Base-by-base conservation (phyloP, 92 coral and sea anemone genomes). In the Nematostella vectensis region DNA sequence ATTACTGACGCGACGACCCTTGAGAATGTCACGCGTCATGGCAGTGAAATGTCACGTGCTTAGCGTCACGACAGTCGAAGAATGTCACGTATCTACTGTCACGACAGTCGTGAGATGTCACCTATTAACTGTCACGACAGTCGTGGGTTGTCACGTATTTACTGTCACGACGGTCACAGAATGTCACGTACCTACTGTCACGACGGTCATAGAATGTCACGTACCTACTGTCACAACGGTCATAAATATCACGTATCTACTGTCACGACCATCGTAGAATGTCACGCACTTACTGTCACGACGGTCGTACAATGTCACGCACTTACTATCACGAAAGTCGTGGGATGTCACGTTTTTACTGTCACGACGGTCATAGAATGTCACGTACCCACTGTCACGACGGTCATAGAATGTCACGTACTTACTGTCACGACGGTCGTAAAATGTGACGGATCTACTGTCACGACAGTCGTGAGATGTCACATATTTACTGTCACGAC, bases 201-300 rank as follows among this genome's bases (percentile, higher is more conserved):
- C 33, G 26, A 52, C 15, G 42, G 48, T 17, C 47, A 47, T 11
- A 8, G 31, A 6, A 64, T 51, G 36, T 64, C 57, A 53, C 28
- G 51, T 8, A 24, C 37, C 19, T 33, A 13, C n/a, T n/a, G 61
- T 25, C 8, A 54, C n/a, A n/a, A n/a, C n/a, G n/a, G n/a, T n/a
- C n/a, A n/a, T n/a, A n/a, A n/a, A n/a, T n/a, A 8, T 36, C 42
- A 36, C 9, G 42, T 15, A 8, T 15, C 15, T 15, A 8, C 8
- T 15, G 42, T 6, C 39, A 57, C 33, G 26, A 52, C 15, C 38
- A 33, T 17, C 47, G 47, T 11, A 8, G 31, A 6, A 64, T 51
- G 36, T 64, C 57, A 53, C 28, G 51, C 4, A 24, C 37, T 25
- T 33, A 13, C n/a, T n/a, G n/a, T n/a, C n/a, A n/a, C n/a, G n/a